Evolutionary conservation across 37 sponge, comb jelly and placozoan species (phyloP).

Genomic region (Hormiphora californensis): DNA sequence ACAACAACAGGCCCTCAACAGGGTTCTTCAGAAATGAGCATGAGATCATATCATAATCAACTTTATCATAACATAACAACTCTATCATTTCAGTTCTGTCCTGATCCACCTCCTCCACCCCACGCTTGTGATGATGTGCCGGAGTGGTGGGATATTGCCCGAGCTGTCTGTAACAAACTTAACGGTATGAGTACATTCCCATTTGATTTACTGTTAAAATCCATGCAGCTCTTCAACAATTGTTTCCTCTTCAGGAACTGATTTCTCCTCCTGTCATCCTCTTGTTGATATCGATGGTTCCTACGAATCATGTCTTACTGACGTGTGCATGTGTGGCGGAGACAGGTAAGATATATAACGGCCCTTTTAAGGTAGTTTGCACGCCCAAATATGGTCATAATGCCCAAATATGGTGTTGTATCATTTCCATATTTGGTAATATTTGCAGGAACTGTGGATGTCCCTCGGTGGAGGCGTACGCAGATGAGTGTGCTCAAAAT

Average conservation of each 20-base stretch:
- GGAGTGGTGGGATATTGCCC: not conserved
- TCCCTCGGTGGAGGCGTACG: not conserved
- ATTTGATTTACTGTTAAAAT: not conserved
- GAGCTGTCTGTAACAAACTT: not conserved
- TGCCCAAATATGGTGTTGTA: too few species aligned
- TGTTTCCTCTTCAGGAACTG: too few species aligned
- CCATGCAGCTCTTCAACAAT: too few species aligned
- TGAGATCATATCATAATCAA: not conserved
- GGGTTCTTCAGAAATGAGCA: not conserved
- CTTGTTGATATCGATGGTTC: not conserved
- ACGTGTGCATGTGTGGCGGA: conserved; percentile 16
- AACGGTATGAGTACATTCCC: not conserved
- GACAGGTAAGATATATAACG: too few species aligned
- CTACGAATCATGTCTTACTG: not conserved
- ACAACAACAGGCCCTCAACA: not conserved
- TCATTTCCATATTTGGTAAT: too few species aligned
- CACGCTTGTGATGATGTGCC: not conserved
- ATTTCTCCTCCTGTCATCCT: not conserved
- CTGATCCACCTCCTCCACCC: conserved; percentile 5
- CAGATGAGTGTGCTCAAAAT: not conserved
- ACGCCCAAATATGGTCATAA: too few species aligned
- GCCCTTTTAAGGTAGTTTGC: too few species aligned
- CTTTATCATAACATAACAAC: too few species aligned
- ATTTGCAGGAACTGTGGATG: not conserved
- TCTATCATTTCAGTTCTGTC: not conserved